These are phyloP conservation scores for Ephialtes manifestator DNA, from an alignment of 2,888 invertebrate species.

Conservation along the genomic window DNA sequence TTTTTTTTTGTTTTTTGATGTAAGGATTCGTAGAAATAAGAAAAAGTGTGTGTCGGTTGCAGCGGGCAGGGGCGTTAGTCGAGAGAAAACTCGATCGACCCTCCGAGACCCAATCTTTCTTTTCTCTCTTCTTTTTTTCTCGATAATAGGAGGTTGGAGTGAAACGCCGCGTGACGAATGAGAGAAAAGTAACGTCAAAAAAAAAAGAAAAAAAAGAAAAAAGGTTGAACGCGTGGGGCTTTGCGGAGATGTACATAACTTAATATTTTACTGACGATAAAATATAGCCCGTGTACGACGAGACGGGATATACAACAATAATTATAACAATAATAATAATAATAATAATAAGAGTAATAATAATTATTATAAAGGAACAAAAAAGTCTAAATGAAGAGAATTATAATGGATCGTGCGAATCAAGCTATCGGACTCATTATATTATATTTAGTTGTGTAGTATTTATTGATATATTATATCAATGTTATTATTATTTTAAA, in stretches of 20 bases:
- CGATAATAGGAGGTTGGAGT: conserved; percentile 60
- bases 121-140: conserved; percentile 58
- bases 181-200: conserved; percentile 55
- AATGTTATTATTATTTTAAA: conserved; percentile 76
- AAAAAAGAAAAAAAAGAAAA: conserved; percentile 42
- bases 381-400: conserved; percentile 64
- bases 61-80: conserved; percentile 79
- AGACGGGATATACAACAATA: conserved; percentile 59
- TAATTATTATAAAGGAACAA: neutral
- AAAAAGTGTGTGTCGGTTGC: conserved; percentile 76
- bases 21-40: conserved; percentile 53
- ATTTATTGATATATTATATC: conserved; percentile 82
- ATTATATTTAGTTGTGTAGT: conserved; percentile 82
- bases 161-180: conserved; percentile 57
- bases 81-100: conserved; percentile 60
- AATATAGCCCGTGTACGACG: conserved; percentile 59
- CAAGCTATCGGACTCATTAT: conserved; percentile 75
- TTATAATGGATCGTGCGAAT: conserved; percentile 67
- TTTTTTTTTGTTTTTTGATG: conserved; percentile 13
- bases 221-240: conserved; percentile 69
- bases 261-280: conserved; percentile 77
- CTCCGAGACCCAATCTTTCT: conserved; percentile 49
- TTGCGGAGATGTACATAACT: conserved; percentile 82
- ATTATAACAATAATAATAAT: conserved; percentile 55
- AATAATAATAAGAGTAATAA: conserved; percentile 12